Evolutionary conservation across 2,113 vertebrate species (phyloP).

Genomic region (Acanthochromis polyacanthus): DNA sequence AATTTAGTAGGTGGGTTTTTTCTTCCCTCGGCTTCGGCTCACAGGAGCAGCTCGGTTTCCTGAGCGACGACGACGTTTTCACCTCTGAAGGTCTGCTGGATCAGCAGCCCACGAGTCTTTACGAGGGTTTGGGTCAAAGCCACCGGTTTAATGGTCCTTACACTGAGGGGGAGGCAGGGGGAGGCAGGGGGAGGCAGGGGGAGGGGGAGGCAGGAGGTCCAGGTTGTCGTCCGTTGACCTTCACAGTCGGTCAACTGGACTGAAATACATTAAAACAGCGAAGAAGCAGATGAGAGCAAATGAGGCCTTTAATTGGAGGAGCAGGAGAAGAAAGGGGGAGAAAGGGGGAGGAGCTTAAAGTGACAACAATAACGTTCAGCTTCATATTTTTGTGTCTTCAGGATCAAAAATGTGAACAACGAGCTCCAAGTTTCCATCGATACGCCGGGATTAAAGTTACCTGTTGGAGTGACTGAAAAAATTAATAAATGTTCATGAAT

Average conservation of each 20-base stretch:
- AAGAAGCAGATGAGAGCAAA: constrained; percentile 81
- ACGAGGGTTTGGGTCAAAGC: constrained; percentile 64
- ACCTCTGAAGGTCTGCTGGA: constrained; percentile 46
- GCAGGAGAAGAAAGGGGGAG: constrained; percentile 43
- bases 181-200: background rate
- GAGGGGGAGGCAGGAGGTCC: background rate
- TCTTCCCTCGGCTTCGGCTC: background rate
- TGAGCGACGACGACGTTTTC: background rate
- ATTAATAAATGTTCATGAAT: too few species aligned
- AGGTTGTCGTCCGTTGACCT: constrained; percentile 72
- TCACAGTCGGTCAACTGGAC: constrained; percentile 78
- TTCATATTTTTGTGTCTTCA: constrained; percentile 9
- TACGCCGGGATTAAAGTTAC: too few species aligned
- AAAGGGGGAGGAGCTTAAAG: background rate
- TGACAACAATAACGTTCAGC: background rate
- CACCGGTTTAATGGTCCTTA: constrained; percentile 80
- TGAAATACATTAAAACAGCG: constrained; percentile 57
- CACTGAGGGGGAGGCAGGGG: constrained; percentile 41
- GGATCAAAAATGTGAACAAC: too few species aligned
- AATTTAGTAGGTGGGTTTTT: background rate
- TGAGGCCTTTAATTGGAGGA: constrained; percentile 83
- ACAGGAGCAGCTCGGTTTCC: constrained; percentile 3
- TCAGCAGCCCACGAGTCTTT: constrained; percentile 44
- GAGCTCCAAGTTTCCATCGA: too few species aligned
- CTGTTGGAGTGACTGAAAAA: too few species aligned